Evolutionary conservation across 2,113 vertebrate genomes (phyloP).

Genomic region (Lepus europaeus): DNA sequence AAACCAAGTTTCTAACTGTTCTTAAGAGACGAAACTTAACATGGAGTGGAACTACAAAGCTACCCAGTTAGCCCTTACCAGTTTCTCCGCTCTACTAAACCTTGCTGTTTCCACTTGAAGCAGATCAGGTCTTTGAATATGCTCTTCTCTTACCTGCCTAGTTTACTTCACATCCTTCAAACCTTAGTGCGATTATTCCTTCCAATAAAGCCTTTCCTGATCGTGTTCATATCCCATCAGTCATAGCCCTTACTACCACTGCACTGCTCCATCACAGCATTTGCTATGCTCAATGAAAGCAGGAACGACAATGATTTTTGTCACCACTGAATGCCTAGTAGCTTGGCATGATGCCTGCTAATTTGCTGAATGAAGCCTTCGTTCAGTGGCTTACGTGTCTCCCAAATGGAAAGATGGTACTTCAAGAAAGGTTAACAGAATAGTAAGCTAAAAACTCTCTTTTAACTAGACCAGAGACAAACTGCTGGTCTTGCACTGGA

Average conservation of each 20-base stretch:
- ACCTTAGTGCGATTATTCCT: background rate
- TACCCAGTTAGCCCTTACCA: background rate
- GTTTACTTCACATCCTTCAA: background rate
- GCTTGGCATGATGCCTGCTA: background rate
- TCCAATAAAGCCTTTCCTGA: background rate
- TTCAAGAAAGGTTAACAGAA: background rate
- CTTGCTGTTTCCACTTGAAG: background rate
- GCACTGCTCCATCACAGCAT: background rate
- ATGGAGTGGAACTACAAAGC: background rate
- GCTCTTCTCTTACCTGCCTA: background rate
- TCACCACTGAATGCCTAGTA: background rate
- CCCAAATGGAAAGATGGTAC: constrained; percentile 5
- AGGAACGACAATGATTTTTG: background rate
- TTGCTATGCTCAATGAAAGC: background rate
- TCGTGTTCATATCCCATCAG: background rate
- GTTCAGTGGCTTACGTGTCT: background rate
- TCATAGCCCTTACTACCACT: background rate
- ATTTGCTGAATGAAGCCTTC: constrained; percentile 24
- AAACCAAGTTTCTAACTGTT: constrained; percentile 33
- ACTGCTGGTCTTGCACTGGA: background rate
- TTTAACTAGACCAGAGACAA: background rate
- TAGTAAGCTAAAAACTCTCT: background rate
- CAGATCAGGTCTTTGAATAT: background rate
- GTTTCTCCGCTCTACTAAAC: background rate
- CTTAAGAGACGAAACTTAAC: constrained; percentile 22